These are phyloP conservation scores for Apis florea DNA, from an alignment of 1,140 invertebrate genomes.

Conservation along the genomic window DNA sequence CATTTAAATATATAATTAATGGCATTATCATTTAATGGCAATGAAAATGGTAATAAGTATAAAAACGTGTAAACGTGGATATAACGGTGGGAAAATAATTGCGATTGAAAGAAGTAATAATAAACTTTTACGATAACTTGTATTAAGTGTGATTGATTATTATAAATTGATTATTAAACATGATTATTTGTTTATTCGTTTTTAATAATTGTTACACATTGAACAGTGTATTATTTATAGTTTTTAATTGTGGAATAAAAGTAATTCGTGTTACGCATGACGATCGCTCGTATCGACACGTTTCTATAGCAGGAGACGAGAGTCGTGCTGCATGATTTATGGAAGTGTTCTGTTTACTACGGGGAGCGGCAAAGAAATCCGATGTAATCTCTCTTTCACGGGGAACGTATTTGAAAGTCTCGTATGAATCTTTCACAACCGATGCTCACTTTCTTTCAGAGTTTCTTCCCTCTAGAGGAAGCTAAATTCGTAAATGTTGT, in stretches of 20 bases:
- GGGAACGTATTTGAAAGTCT: constrained; percentile 1
- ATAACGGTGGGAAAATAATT: too few species aligned
- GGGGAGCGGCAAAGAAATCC: constrained; percentile 44
- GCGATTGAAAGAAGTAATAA: too few species aligned
- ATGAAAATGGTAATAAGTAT: too few species aligned
- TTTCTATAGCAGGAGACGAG: constrained; percentile 10
- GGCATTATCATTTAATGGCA: too few species aligned
- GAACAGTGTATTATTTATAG: too few species aligned
- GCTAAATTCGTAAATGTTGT: background rate
- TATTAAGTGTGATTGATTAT: too few species aligned
- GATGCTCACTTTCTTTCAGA: background rate
- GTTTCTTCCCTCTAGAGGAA: background rate
- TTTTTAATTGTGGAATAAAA: background rate
- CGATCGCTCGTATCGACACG: constrained; percentile 4
- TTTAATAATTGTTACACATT: too few species aligned
- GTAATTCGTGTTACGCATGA: background rate
- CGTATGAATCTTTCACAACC: constrained; percentile 41
- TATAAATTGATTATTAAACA: too few species aligned
- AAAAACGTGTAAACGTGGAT: too few species aligned
- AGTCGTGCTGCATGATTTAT: constrained; percentile 52
- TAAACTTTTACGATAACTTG: too few species aligned
- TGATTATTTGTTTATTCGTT: too few species aligned
- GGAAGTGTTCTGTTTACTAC: constrained; percentile 4
- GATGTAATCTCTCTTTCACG: constrained; percentile 40
- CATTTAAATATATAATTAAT: too few species aligned